Percentiles rank a stretch among this genome's conserved stretches.
phyloP scores from a whole-genome alignment of 2,113 vertebrate genomes.

The Phainopepla nitens region DNA sequence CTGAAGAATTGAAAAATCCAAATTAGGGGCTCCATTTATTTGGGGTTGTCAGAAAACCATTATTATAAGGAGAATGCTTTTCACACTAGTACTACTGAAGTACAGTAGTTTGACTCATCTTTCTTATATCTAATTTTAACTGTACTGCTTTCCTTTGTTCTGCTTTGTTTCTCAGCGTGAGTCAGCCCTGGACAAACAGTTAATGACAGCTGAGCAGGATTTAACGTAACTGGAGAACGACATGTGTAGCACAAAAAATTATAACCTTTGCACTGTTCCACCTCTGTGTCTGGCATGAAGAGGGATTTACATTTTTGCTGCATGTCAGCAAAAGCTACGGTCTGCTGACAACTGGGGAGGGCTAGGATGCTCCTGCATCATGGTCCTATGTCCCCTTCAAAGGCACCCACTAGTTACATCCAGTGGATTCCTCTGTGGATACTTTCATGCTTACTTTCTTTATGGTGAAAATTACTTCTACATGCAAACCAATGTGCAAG shows the following conservation, averaged over 20 bases:
- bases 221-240: background rate
- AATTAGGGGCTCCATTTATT: background rate
- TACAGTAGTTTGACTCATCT: background rate
- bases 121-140: background rate
- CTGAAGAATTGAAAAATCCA: background rate
- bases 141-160: background rate
- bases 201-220: constrained; percentile 2
- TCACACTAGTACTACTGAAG: background rate
- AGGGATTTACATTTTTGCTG: constrained; percentile 2
- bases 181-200: background rate
- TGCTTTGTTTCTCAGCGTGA: background rate
- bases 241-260: background rate
- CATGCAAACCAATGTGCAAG: background rate
- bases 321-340: background rate
- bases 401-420: background rate
- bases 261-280: background rate
- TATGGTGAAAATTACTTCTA: background rate
- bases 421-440: too few species aligned
- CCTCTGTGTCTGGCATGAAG: background rate
- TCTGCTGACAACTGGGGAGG: background rate
- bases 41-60: background rate
- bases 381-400: background rate
- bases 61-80: background rate
- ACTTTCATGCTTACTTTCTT: background rate
- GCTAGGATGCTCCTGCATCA: background rate